Base-by-base conservation (phyloP, 2,888 invertebrate species). In the Oxyscelio sp. region DNA sequence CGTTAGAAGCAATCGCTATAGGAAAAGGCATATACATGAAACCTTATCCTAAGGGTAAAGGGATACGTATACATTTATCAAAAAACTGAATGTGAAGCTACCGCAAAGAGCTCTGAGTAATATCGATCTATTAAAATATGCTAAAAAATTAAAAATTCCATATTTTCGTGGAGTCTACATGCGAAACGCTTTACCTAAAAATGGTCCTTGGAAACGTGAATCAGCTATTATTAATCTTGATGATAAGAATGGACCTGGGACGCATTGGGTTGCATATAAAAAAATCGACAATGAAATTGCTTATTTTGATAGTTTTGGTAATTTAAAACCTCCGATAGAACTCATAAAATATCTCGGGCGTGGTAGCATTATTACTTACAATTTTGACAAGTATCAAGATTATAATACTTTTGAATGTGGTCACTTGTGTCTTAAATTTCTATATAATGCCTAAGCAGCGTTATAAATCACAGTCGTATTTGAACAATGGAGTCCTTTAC, bases 291-390 rank as follows among this genome's bases (percentile, higher is more conserved):
- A 90, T 66, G 54, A 88, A 34, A 87, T 90, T 21, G 83, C 89
- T 48, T 94, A 93, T 84, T 94, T 90, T 88, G 92, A 94, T 79
- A 92, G 91, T 70, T 94, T 92, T 84, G 93, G 93, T 22, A 90
- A 93, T 83, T 85, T 93, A 22, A 87, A 85, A 52, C 92, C 92
- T 2, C 91, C 92, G 0, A 34, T n/a, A n/a, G n/a, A n/a, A n/a
- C n/a, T n/a, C n/a, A n/a, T n/a, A n/a, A n/a, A n/a, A n/a, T n/a
- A n/a, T n/a, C 22, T 83, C 22, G 50, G 56, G 6, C 3, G 11
- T 50, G 58, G 45, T 56, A 45, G 79, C 31, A 74, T 24, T 9
- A 5, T 81, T 8, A 78, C 59, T 22, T 92, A 91, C 65, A 92
- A 91, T 85, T 89, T 91, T 85, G 52, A 85, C 21, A 82, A 83